These are phyloP conservation scores for Galerucella nymphaeae DNA, from an alignment of 2,888 invertebrate genomes.

Conservation along the genomic window DNA sequence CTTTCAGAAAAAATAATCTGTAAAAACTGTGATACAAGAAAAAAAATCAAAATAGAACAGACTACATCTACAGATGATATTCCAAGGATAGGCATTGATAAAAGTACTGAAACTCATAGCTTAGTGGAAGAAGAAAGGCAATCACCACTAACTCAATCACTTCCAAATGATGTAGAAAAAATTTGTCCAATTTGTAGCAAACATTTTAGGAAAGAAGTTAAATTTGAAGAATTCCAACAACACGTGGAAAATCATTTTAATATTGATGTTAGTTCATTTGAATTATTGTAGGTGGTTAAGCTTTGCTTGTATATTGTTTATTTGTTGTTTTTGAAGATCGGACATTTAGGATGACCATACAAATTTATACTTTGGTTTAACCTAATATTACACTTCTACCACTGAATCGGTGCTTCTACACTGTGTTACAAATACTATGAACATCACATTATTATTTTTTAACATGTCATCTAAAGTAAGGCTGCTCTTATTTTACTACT, in stretches of 20 bases:
- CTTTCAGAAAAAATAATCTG: slow-evolving; percentile 47
- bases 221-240: slow-evolving; percentile 75
- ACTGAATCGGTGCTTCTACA: too few relatives aligned
- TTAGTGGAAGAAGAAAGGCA: slow-evolving; percentile 38
- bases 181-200: slow-evolving; percentile 83
- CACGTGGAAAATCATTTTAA: slow-evolving; percentile 84
- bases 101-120: slow-evolving; percentile 47
- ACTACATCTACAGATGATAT: slow-evolving; percentile 48
- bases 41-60: slow-evolving; percentile 44
- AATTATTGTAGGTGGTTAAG: slow-evolving; percentile 49
- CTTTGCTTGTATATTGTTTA: slow-evolving; percentile 15
- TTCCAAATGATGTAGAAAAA: slow-evolving; percentile 61
- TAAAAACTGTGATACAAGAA: slow-evolving; percentile 45
- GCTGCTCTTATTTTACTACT: too few relatives aligned
- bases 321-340: not conserved
- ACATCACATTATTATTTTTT: too few relatives aligned
- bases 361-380: too few relatives aligned
- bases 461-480: too few relatives aligned
- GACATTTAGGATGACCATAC: not conserved
- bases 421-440: too few relatives aligned
- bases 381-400: too few relatives aligned
- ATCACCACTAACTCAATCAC: slow-evolving; percentile 21
- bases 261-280: slow-evolving; percentile 63
- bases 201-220: slow-evolving; percentile 69
- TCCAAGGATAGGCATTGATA: slow-evolving; percentile 46